Conservation (phyloP, 2,113 vertebrate species). For the Paedocypris sp. region DNA sequence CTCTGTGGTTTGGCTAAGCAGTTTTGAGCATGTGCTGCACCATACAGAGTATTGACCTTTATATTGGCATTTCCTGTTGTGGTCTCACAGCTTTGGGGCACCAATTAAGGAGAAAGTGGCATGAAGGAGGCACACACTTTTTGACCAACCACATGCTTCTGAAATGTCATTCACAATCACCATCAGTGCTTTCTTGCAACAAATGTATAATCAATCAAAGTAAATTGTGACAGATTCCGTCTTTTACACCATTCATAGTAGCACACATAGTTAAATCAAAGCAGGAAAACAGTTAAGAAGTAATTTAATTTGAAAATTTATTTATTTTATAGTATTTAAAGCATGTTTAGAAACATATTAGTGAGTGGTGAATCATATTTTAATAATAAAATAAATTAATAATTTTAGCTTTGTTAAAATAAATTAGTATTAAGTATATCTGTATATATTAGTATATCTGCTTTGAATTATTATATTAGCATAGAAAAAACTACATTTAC, state of each 20-base stretch:
- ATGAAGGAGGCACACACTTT: conserved; percentile 47
- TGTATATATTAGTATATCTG: too few species aligned
- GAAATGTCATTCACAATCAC: conserved; percentile 21
- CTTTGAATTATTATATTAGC: too few species aligned
- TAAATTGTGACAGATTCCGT: not conserved
- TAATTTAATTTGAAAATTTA: too few species aligned
- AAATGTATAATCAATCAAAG: conserved; percentile 4
- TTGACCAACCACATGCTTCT: conserved; percentile 21
- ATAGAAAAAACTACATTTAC: too few species aligned
- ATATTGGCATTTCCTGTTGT: conserved; percentile 68
- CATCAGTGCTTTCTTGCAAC: conserved; percentile 15
- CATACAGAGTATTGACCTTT: conserved; percentile 64
- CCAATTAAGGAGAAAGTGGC: conserved; percentile 55
- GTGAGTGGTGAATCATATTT: too few species aligned
- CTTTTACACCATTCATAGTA: not conserved
- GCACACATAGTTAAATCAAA: not conserved
- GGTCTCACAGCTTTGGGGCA: conserved; percentile 54
- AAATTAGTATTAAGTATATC: too few species aligned
- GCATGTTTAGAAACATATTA: too few species aligned
- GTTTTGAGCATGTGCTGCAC: conserved; percentile 39
- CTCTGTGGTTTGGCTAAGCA: conserved; percentile 50
- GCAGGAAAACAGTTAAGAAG: not conserved
- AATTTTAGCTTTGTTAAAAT: too few species aligned
- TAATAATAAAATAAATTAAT: too few species aligned
- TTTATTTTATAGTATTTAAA: too few species aligned